A percentile compares a stretch with the other conserved stretches of the same genome.
phyloP scores from a whole-genome alignment of 2,888 invertebrate species.

The Patella depressa region DNA sequence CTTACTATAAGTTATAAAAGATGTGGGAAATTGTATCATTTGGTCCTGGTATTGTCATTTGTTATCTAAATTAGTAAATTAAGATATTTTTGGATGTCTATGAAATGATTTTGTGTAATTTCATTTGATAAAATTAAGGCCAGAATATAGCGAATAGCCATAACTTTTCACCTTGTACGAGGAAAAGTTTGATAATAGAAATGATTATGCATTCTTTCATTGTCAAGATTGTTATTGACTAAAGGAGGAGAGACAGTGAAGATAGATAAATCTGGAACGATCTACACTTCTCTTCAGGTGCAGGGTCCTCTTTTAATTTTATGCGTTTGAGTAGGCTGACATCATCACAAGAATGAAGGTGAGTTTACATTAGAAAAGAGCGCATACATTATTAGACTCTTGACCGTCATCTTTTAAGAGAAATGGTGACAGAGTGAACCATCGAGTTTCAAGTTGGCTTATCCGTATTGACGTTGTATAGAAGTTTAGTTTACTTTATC shows the following conservation, averaged over 20 bases:
- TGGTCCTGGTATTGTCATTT: too few relatives aligned
- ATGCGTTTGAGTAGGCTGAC: background rate
- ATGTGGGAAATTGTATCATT: too few relatives aligned
- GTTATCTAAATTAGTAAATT: too few relatives aligned
- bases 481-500: conserved; percentile 1
- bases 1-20: too few relatives aligned
- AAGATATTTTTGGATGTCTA: too few relatives aligned
- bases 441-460: background rate
- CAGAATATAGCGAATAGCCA: too few relatives aligned
- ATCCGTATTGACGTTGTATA: background rate
- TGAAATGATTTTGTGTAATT: too few relatives aligned
- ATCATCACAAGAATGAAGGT: background rate
- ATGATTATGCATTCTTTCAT: conserved; percentile 5
- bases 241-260: background rate
- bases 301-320: too few relatives aligned
- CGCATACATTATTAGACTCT: conserved; percentile 6
- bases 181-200: background rate
- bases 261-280: too few relatives aligned
- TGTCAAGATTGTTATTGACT: conserved; percentile 9
- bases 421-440: background rate
- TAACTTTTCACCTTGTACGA: too few relatives aligned
- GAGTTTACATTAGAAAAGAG: conserved; percentile 9
- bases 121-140: too few relatives aligned
- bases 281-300: too few relatives aligned
- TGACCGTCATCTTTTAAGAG: background rate